Evolutionary conservation across 2,113 vertebrate species (phyloP).

Genomic region (Dipodomys merriami): DNA sequence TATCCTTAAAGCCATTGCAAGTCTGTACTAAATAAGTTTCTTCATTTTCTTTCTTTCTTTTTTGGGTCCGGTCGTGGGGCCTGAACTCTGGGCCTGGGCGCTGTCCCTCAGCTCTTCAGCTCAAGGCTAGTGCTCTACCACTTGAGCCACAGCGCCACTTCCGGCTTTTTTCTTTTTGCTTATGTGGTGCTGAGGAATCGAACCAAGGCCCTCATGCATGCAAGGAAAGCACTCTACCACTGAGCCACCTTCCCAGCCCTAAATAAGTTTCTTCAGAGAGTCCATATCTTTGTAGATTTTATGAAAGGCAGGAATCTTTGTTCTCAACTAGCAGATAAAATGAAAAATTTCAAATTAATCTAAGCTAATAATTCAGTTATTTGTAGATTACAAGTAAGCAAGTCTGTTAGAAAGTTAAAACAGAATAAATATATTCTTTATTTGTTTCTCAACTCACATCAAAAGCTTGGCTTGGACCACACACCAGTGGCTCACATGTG

Average conservation of each 20-base stretch:
- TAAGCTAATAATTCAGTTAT: background rate
- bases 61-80: too few species aligned
- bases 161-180: too few species aligned
- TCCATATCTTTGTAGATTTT: background rate
- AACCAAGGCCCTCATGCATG: too few species aligned
- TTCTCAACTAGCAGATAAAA: background rate
- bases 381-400: background rate
- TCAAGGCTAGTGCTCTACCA: too few species aligned
- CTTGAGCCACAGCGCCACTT: too few species aligned
- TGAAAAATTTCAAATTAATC: background rate
- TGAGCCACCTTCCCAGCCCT: background rate
- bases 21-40: background rate
- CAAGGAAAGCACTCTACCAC: too few species aligned
- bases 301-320: background rate
- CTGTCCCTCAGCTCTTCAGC: too few species aligned
- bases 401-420: background rate
- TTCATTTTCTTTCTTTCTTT: background rate
- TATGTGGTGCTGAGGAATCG: too few species aligned
- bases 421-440: background rate
- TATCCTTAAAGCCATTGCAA: background rate
- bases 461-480: background rate
- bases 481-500: too few species aligned
- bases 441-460: background rate
- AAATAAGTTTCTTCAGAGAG: background rate
- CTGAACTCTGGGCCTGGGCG: too few species aligned